A percentile compares a stretch with the other conserved stretches of the same genome.
These are phyloP conservation scores for Pyrocephalus nanus DNA, from an alignment of 2,797 vertebrate genomes.

Conservation along the genomic window DNA sequence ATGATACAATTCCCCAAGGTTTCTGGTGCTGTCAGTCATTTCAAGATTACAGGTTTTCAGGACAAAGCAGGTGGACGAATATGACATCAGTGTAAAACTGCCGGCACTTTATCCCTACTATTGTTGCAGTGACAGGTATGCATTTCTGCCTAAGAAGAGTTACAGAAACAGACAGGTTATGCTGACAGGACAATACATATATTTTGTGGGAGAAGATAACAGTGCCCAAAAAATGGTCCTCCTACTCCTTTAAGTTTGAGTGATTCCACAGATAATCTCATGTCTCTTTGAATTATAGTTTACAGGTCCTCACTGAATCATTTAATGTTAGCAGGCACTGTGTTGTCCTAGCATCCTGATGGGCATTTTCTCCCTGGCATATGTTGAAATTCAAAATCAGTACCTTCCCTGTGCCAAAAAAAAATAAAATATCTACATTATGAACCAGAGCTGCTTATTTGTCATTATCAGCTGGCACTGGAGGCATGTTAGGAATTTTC, in stretches of 20 bases:
- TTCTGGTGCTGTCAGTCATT: constrained; percentile 29
- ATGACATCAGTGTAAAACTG: background rate
- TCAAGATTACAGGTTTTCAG: constrained; percentile 40
- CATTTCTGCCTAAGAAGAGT: background rate
- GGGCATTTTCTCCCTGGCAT: background rate
- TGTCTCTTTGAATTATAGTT: constrained; percentile 11
- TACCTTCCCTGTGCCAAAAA: background rate
- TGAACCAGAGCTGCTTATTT: constrained; percentile 7
- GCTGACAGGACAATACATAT: constrained; percentile 24
- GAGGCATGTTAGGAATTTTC: background rate
- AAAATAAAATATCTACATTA: background rate
- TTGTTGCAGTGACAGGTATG: background rate
- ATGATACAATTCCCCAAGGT: background rate
- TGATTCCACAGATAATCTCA: background rate
- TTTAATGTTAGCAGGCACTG: background rate
- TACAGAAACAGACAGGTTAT: background rate
- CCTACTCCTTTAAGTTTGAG: constrained; percentile 31
- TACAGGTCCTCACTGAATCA: background rate
- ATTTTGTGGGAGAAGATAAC: background rate
- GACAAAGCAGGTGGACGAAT: background rate
- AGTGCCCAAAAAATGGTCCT: background rate
- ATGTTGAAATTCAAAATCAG: constrained; percentile 21
- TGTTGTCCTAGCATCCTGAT: background rate
- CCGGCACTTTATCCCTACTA: background rate
- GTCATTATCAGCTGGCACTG: background rate